Percentiles rank a stretch among this genome's conserved stretches.
phyloP scores from a whole-genome alignment of 1,140 invertebrate genomes.

The Asobara japonica region DNA sequence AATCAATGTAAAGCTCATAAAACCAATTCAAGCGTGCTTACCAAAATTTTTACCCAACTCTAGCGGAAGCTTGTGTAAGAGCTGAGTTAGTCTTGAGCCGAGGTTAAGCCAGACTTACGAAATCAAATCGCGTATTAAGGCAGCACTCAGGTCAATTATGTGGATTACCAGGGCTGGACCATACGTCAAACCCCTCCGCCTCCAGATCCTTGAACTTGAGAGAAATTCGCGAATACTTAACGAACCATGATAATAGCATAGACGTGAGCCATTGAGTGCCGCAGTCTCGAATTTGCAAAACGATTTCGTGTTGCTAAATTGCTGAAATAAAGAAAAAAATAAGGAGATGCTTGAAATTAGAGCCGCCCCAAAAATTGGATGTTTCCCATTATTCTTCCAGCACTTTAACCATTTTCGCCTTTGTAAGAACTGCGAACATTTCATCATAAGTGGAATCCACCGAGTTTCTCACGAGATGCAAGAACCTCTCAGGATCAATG shows the following conservation, averaged over 20 bases:
- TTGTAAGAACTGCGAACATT: background rate
- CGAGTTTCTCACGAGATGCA: conserved; percentile 3
- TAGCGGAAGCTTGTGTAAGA: too few species aligned
- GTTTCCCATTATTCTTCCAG: background rate
- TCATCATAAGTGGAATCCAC: background rate
- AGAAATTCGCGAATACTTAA: background rate
- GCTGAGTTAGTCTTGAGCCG: too few species aligned
- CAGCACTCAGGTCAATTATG: too few species aligned
- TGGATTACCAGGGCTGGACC: too few species aligned
- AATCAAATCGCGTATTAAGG: too few species aligned
- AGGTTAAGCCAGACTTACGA: too few species aligned
- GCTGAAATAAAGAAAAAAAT: background rate
- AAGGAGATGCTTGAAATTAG: background rate
- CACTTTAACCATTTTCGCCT: background rate
- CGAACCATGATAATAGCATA: background rate
- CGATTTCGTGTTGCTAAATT: background rate
- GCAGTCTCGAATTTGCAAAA: background rate
- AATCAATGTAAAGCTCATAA: too few species aligned
- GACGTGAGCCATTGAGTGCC: background rate
- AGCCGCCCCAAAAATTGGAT: background rate
- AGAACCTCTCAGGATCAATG: conserved; percentile 11
- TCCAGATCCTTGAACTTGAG: background rate
- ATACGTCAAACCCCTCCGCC: too few species aligned
- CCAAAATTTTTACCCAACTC: too few species aligned
- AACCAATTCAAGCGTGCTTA: too few species aligned